Base-by-base conservation (phyloP, 2,113 vertebrate genomes). In the Epinephelus moara region DNA sequence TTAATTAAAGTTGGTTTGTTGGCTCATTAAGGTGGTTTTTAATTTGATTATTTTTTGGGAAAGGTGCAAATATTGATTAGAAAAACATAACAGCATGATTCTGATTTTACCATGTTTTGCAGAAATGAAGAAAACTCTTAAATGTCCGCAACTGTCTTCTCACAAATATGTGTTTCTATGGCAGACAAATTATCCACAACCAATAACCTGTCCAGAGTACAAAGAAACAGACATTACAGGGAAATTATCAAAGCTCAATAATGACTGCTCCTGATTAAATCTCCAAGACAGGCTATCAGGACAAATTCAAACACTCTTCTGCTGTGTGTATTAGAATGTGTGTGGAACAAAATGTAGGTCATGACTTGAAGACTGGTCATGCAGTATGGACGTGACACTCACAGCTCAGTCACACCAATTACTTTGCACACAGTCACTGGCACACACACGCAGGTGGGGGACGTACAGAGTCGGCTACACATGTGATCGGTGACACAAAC, bases 301-400 rank as follows among this genome's bases (percentile, higher is more conserved):
- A 40, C 27, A 59, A 57, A 37, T 33, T 50, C 60, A 75, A 75
- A 19, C 27, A 37, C 18, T 50, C 21, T 19, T 64, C 23, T 77
- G 19, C 30, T 61, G 21, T 37, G 55, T n/a, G n/a, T 30, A 30
- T 49, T 25, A 45, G 8, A 75, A 47, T 12, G 6, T 53, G 2
- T 37, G 2, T 37, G 12, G 25, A 14, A 33, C 3, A 2, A 77
- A 89, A 83, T 73, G 68, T 81, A 73, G 74, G 84, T 77, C 66
- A 75, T 23, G 10, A 23, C 14, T 57, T 25, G 17, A 64, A 1
- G 3, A 12, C 18, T 63, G 52, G 55, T 59, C 15, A 52, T 4
- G 11, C 60, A 50, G 6, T 6, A 13, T 10, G 12, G 6, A 23
- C 11, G 2, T 71, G 40, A 49, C 37, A 56, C 27, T 23, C n/a